phyloP scores from a whole-genome alignment of 2,113 vertebrate genomes.

The Vombatus ursinus region DNA sequence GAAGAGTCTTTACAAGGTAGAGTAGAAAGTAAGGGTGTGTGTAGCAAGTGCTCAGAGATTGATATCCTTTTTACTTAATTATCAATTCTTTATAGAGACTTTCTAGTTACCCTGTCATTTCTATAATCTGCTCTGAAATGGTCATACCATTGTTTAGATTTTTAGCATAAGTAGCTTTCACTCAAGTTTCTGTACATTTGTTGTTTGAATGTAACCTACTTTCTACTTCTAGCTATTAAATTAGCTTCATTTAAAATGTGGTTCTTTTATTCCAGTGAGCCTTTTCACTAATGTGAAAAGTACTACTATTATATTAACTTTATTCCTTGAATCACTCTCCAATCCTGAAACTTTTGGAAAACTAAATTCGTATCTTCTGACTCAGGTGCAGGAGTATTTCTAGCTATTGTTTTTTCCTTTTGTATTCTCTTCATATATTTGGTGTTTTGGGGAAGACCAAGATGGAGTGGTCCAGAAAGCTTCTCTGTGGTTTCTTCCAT shows the following conservation, averaged over 20 bases:
- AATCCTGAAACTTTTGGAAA: background rate
- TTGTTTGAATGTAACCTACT: background rate
- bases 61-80: background rate
- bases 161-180: background rate
- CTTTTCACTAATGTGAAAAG: background rate
- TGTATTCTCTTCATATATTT: background rate
- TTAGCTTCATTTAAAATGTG: background rate
- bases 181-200: accelerated
- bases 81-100: background rate
- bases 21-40: accelerated
- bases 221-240: background rate
- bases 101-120: background rate
- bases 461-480: background rate
- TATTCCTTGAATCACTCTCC: background rate
- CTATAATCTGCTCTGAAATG: background rate
- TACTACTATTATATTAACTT: background rate
- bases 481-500: background rate
- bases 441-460: background rate
- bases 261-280: background rate
- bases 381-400: background rate
- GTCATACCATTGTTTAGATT: background rate
- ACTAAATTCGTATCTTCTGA: background rate
- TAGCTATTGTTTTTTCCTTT: background rate
- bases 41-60: accelerated
- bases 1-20: background rate